These are phyloP conservation scores for Yoshiicerus persimilis DNA, from an alignment of 1,140 invertebrate genomes.

Conservation along the genomic window DNA sequence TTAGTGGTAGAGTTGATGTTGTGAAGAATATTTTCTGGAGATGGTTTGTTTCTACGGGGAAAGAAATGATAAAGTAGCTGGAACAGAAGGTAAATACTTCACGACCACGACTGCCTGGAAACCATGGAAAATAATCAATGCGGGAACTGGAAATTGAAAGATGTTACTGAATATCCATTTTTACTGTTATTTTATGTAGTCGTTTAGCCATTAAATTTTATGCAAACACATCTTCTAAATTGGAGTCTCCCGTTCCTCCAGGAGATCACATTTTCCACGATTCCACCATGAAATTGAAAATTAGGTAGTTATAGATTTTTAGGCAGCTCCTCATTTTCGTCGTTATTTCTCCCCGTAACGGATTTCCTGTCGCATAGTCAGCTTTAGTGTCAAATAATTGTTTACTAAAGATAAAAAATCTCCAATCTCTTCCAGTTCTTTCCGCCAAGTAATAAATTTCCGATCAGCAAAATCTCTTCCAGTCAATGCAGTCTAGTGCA, in stretches of 20 bases:
- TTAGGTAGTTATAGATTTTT: background rate
- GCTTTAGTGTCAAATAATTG: background rate
- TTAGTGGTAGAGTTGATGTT: background rate
- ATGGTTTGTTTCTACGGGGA: background rate
- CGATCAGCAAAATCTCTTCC: too few relatives aligned
- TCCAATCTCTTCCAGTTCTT: background rate
- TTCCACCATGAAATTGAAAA: background rate
- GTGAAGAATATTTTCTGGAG: background rate
- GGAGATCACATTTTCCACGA: background rate
- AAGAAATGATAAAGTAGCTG: background rate
- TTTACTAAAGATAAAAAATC: background rate
- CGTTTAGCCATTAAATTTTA: background rate
- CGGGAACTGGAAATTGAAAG: background rate
- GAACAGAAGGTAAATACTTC: background rate
- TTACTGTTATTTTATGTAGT: background rate
- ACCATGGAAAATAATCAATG: background rate
- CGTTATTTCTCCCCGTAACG: background rate
- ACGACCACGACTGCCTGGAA: background rate
- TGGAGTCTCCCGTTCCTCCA: background rate
- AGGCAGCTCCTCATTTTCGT: background rate
- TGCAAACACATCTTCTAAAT: background rate
- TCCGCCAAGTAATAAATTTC: background rate
- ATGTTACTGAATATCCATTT: background rate
- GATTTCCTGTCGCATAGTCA: background rate
- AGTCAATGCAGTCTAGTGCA: too few relatives aligned